Conservation (phyloP, 2,888 invertebrate species). For the Pogonocherus hispidulus region DNA sequence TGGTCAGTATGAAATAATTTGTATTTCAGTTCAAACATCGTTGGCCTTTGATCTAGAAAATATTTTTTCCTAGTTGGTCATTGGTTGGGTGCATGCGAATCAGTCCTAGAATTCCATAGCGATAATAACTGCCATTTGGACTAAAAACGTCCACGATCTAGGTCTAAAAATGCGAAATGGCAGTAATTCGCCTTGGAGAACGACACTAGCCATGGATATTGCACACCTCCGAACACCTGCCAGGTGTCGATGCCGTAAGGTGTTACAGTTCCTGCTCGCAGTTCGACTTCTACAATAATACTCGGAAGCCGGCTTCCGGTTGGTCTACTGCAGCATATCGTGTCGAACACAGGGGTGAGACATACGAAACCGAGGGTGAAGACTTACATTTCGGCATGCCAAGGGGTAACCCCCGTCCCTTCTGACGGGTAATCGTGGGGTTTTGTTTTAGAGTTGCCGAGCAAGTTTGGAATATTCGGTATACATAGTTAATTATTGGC, state of each 20-base stretch:
- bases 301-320: neutral
- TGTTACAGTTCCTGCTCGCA: neutral
- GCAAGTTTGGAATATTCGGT: neutral
- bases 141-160: neutral
- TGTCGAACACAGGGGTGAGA: neutral
- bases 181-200: neutral
- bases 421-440: neutral
- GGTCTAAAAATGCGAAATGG: neutral
- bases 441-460: neutral
- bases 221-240: neutral
- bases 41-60: too few relatives aligned
- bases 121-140: too few relatives aligned
- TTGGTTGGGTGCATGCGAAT: too few relatives aligned
- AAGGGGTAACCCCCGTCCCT: neutral
- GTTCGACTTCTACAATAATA: neutral
- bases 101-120: too few relatives aligned
- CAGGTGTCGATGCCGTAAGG: slow-evolving; percentile 3
- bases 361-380: neutral
- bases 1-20: too few relatives aligned
- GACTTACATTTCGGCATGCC: neutral
- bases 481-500: too few relatives aligned
- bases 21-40: too few relatives aligned
- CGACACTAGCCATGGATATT: neutral
- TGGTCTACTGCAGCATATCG: neutral
- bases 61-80: too few relatives aligned